Base-by-base conservation (phyloP, 2,888 invertebrate genomes). In the Archips crataeganus region DNA sequence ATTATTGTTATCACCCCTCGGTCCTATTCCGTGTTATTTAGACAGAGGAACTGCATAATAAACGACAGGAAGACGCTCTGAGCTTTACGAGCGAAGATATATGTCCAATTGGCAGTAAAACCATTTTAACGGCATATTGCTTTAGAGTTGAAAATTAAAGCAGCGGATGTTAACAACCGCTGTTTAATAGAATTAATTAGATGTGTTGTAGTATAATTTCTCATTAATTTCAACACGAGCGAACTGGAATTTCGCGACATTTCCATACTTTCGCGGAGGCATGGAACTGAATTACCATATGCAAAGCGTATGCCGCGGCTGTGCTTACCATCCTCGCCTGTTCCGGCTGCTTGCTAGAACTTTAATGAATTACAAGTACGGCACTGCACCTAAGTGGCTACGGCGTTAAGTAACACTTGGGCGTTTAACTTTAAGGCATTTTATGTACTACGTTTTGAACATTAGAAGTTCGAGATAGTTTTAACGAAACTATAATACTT, bases 91-190 rank as follows among this genome's bases (percentile, higher is more conserved):
- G 83, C 83, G 70, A 83, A 88, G 88, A 88, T 87, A 82, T 87
- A 83, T 85, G 84, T 85, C 80, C 87, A 88, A 87, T 89, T 87
- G 88, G 87, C 85, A 87, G 86, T 91, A 85, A 88, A 88, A 85
- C 77, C 79, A 85, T 87, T 89, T 90, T 90, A 91, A 90, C 85
- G 83, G 87, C 87, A 85, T 87, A 90, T 89, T 86, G 86, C 87
- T 84, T 84, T 85, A 83, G 82, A 85, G 85, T 82, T 87, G 82
- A 86, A 87, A 91, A 91, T 87, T 86, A 85, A 88, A 87, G 77
- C 82, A 78, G 84, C 84, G 85, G 86, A 88, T 86, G 84, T 84
- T 83, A 81, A 79, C 79, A 80, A 79, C 79, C 78, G 79, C 79
- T 79, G 79, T 80, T 82, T 84, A 83, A 82, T 82, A 79, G 85